Conservation (phyloP, 2,888 invertebrate genomes). For the Ptilodon capucinus region DNA sequence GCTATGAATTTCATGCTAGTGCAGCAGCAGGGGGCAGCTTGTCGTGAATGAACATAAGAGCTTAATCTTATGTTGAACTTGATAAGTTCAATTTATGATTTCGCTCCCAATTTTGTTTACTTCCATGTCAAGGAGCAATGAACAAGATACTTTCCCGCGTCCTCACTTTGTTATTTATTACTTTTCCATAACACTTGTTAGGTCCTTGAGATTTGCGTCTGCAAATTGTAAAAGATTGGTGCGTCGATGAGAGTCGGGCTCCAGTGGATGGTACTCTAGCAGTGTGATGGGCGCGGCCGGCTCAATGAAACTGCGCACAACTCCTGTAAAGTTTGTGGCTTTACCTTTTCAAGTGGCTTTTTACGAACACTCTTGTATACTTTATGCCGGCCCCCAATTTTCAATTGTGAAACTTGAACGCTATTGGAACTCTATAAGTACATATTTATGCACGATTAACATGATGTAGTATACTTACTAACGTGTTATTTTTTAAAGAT, state of each 20-base stretch:
- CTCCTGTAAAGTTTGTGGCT: background rate
- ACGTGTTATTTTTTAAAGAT: too few relatives aligned
- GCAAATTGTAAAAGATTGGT: background rate
- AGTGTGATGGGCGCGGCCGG: background rate
- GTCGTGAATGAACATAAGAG: background rate
- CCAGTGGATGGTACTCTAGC: background rate
- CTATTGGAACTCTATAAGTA: too few relatives aligned
- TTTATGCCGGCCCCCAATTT: background rate
- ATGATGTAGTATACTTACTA: too few relatives aligned
- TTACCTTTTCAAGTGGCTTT: background rate
- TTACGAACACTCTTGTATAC: background rate
- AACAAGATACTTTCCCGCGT: background rate
- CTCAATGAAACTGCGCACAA: background rate
- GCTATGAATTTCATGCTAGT: too few relatives aligned
- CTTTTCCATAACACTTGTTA: conserved; percentile 1
- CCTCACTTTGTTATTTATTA: background rate
- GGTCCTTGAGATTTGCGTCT: background rate
- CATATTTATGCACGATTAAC: too few relatives aligned
- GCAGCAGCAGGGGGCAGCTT: too few relatives aligned
- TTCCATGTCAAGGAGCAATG: background rate
- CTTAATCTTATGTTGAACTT: background rate
- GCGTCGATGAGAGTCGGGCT: background rate
- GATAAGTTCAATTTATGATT: background rate
- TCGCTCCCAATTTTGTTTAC: background rate
- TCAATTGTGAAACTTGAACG: too few relatives aligned